Percentiles rank a stretch among this genome's conserved stretches.
phyloP scores from a whole-genome alignment of 2,888 invertebrate genomes.

The Caenorhabditis sp. region DNA sequence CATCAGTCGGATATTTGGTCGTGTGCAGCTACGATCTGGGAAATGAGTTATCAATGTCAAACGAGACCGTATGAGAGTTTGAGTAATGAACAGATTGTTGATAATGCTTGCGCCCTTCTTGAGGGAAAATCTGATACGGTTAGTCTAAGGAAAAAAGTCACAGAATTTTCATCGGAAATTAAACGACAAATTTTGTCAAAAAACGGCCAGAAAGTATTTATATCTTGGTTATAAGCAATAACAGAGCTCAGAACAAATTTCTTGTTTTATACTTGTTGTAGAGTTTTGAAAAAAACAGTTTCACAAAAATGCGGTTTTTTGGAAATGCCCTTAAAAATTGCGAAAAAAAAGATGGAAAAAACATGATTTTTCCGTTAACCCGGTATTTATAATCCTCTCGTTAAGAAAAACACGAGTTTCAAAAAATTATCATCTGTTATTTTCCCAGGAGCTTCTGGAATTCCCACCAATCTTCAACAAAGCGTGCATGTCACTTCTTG shows the following conservation, averaged over 20 bases:
- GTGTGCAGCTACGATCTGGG: slow-evolving; percentile 87
- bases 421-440: not conserved
- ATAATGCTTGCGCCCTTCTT: slow-evolving; percentile 76
- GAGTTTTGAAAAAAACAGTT: too few relatives aligned
- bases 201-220: too few relatives aligned
- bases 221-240: too few relatives aligned
- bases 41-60: slow-evolving; percentile 83
- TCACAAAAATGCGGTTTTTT: too few relatives aligned
- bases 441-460: slow-evolving; percentile 24
- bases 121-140: slow-evolving; percentile 43
- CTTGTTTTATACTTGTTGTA: too few relatives aligned
- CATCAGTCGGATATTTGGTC: slow-evolving; percentile 89
- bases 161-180: too few relatives aligned
- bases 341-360: too few relatives aligned
- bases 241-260: too few relatives aligned
- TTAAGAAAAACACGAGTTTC: not conserved
- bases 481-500: slow-evolving; percentile 18
- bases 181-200: too few relatives aligned
- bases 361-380: too few relatives aligned
- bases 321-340: too few relatives aligned
- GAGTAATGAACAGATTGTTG: slow-evolving; percentile 82
- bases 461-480: slow-evolving; percentile 32
- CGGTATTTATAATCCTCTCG: too few relatives aligned
- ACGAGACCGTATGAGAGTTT: slow-evolving; percentile 82
- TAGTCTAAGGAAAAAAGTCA: slow-evolving; percentile 4